A percentile compares a stretch with the other conserved stretches of the same genome.
Conservation (phyloP, 30 jellyfish, hydroid and myxozoan species). For the Hydractinia echinata region DNA sequence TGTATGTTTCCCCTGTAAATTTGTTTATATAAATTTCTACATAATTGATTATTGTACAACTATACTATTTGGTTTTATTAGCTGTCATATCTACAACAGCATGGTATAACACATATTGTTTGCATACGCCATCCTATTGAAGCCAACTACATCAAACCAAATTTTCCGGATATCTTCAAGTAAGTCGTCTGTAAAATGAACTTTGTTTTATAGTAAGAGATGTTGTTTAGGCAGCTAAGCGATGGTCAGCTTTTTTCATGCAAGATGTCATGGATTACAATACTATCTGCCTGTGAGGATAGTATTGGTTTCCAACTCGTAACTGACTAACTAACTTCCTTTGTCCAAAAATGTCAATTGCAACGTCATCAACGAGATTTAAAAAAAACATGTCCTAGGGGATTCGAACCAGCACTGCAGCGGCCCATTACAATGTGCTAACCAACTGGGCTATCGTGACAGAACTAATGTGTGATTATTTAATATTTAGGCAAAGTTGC, state of each 20-base stretch:
- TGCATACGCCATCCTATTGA: constrained; percentile 90
- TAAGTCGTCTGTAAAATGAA: constrained; percentile 18
- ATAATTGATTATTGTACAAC: neutral
- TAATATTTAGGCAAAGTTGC: too few relatives aligned
- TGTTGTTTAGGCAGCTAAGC: too few relatives aligned
- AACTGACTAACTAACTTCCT: neutral
- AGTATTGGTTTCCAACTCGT: too few relatives aligned
- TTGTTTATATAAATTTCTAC: neutral
- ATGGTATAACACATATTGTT: constrained; percentile 67
- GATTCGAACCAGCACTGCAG: too few relatives aligned
- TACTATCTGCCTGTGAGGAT: neutral
- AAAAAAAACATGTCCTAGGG: too few relatives aligned
- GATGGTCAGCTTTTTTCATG: too few relatives aligned
- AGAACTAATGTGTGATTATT: too few relatives aligned
- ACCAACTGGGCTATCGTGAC: too few relatives aligned
- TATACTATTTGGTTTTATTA: neutral
- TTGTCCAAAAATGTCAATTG: neutral
- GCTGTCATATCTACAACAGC: constrained; percentile 44
- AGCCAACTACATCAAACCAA: constrained; percentile 63
- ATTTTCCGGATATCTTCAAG: constrained; percentile 60
- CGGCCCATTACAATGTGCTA: too few relatives aligned
- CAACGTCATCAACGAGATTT: too few relatives aligned
- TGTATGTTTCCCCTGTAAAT: neutral
- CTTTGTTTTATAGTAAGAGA: neutral
- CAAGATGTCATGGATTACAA: neutral